Percentiles rank a stretch among this genome's conserved stretches.
These are phyloP conservation scores for Pachyrhynchus sulphureomaculatus DNA, from an alignment of 1,140 invertebrate species.

Conservation along the genomic window DNA sequence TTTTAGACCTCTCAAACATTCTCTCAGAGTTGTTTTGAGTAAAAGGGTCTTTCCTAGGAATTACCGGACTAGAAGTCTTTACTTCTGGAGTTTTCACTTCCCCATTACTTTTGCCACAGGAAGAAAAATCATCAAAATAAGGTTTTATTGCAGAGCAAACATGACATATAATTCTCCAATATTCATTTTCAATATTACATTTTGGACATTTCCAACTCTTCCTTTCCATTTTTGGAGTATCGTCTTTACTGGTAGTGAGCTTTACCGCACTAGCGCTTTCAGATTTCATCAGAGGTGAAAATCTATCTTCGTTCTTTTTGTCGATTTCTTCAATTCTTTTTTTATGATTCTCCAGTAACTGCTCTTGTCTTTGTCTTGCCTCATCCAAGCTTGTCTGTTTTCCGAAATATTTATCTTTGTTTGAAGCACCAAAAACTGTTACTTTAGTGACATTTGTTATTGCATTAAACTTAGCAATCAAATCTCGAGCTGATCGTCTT, in stretches of 20 bases:
- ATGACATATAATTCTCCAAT: slow-evolving; percentile 60
- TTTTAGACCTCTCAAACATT: slow-evolving; percentile 45
- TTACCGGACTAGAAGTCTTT: slow-evolving; percentile 25
- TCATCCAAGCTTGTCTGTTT: slow-evolving; percentile 37
- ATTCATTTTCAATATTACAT: slow-evolving; percentile 58
- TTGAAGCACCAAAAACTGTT: slow-evolving; percentile 51
- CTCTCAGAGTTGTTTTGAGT: slow-evolving; percentile 19
- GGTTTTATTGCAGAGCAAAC: slow-evolving; percentile 55
- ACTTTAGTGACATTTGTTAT: slow-evolving; percentile 61
- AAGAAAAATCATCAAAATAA: slow-evolving; percentile 48
- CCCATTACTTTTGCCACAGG: slow-evolving; percentile 20
- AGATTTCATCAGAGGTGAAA: slow-evolving; percentile 42
- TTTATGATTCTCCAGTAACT: slow-evolving; percentile 37
- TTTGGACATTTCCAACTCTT: slow-evolving; percentile 57
- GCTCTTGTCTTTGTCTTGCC: slow-evolving; percentile 35
- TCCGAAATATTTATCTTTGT: slow-evolving; percentile 41
- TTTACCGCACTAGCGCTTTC: slow-evolving; percentile 43
- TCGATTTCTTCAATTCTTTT: slow-evolving; percentile 43
- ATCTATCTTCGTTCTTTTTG: slow-evolving; percentile 32
- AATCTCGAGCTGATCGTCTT: slow-evolving; percentile 55
- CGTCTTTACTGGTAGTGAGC: slow-evolving; percentile 14
- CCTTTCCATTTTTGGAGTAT: slow-evolving; percentile 42
- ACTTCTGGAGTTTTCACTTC: slow-evolving; percentile 23
- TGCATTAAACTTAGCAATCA: slow-evolving; percentile 66
- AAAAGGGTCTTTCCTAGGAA: slow-evolving; percentile 16